A percentile compares a stretch with the other conserved stretches of the same genome.
Evolutionary conservation across 2,797 vertebrate species (phyloP).

Genomic region (Peromyscus melanophrys): DNA sequence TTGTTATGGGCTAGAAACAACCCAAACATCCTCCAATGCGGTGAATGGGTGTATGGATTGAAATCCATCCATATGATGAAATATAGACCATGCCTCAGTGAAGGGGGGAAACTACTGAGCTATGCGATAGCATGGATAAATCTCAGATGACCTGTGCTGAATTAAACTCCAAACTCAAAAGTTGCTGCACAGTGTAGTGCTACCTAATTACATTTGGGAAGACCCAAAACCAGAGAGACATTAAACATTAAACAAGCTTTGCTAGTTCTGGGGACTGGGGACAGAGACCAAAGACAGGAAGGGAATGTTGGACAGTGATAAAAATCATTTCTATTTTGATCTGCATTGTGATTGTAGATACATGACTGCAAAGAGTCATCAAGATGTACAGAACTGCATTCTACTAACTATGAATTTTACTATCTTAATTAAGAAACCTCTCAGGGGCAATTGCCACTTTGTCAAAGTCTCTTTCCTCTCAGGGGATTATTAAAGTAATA

Average conservation of each 20-base stretch:
- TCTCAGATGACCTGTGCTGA: background rate
- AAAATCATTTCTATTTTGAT: background rate
- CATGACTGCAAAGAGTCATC: background rate
- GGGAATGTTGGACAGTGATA: background rate
- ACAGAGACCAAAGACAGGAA: background rate
- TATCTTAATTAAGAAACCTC: background rate
- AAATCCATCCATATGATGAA: background rate
- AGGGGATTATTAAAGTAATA: background rate
- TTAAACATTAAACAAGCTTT: background rate
- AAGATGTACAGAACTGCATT: background rate
- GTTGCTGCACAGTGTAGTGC: background rate
- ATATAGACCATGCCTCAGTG: background rate
- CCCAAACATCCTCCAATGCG: background rate
- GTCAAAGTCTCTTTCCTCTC: background rate
- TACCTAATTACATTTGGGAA: background rate
- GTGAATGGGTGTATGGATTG: background rate
- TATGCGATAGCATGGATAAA: fast-evolving
- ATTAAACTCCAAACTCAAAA: background rate
- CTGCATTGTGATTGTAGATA: background rate
- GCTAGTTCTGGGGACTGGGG: background rate
- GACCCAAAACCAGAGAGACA: background rate
- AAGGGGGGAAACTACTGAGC: background rate
- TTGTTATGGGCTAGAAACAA: background rate
- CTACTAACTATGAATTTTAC: background rate
- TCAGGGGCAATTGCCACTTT: background rate